Percentiles rank a stretch among this genome's conserved stretches.
phyloP scores from a whole-genome alignment of 2,797 vertebrate genomes.

The Fundulus diaphanus region DNA sequence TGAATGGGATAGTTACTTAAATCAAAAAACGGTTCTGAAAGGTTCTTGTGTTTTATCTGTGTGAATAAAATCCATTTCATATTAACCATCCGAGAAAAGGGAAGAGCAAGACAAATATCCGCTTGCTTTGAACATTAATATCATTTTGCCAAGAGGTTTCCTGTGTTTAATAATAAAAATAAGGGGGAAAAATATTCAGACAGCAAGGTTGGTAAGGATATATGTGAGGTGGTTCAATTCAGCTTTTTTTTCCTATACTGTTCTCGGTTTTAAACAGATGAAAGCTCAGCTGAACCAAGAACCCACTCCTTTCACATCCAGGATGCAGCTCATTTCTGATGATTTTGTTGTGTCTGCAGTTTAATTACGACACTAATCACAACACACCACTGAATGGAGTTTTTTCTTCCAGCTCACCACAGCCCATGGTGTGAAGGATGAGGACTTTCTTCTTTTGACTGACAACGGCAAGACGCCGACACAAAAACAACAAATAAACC shows the following conservation, averaged over 20 bases:
- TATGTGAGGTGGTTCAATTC: slow-evolving; percentile 24
- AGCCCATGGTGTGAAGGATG: slow-evolving; percentile 13
- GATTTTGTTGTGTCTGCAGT: slow-evolving; percentile 76
- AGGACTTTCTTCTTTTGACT: slow-evolving; percentile 37
- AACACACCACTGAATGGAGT: too few relatives aligned
- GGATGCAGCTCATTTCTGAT: slow-evolving; percentile 75
- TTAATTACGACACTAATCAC: slow-evolving; percentile 81
- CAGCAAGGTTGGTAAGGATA: not conserved
- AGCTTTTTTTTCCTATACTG: slow-evolving; percentile 28
- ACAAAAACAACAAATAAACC: not conserved
- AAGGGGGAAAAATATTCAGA: not conserved
- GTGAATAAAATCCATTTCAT: slow-evolving; percentile 23
- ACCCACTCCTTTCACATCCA: slow-evolving; percentile 64
- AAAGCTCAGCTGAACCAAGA: slow-evolving; percentile 49
- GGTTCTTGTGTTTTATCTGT: slow-evolving; percentile 26
- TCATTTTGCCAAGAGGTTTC: slow-evolving; percentile 6
- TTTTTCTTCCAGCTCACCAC: slow-evolving; percentile 54
- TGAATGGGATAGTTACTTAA: slow-evolving; percentile 53
- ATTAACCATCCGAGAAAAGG: slow-evolving; percentile 14
- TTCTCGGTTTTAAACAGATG: slow-evolving; percentile 26
- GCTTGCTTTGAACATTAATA: not conserved
- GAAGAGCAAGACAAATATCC: not conserved
- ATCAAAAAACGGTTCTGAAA: slow-evolving; percentile 28
- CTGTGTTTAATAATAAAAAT: slow-evolving; percentile 11
- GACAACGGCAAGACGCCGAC: slow-evolving; percentile 26